phyloP scores from a whole-genome alignment of 2,113 vertebrate species.

The Catagonus wagneri region DNA sequence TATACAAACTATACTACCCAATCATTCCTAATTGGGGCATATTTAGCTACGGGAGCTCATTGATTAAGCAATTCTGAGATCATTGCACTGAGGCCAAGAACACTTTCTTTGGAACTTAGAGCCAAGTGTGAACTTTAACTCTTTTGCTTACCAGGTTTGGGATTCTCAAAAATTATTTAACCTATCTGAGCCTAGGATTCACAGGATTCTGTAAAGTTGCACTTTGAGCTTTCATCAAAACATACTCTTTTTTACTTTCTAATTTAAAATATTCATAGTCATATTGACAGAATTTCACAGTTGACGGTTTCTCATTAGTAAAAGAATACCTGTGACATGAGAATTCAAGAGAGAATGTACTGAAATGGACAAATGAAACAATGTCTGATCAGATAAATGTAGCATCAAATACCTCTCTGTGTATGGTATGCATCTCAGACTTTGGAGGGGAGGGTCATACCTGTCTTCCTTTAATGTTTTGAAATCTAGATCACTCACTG shows the following conservation, averaged over 20 bases:
- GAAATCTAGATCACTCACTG: not conserved
- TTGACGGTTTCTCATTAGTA: not conserved
- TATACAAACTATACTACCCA: not conserved
- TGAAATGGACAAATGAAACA: not conserved
- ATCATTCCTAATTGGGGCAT: not conserved
- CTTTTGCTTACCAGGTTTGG: not conserved
- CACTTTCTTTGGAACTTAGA: not conserved
- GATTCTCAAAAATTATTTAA: not conserved
- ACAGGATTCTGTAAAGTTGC: constrained; percentile 14
- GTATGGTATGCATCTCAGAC: not conserved
- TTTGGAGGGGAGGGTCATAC: too few relatives aligned
- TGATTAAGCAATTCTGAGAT: not conserved
- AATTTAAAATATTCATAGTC: not conserved
- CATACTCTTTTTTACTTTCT: not conserved
- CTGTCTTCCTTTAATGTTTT: not conserved
- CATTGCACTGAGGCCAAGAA: not conserved
- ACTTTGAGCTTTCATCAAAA: not conserved
- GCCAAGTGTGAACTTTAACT: not conserved
- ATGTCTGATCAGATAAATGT: not conserved
- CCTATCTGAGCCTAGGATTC: not conserved
- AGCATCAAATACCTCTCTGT: not conserved
- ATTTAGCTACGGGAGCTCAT: not conserved
- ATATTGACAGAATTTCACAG: not conserved
- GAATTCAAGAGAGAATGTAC: not conserved
- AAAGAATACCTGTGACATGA: not conserved